Evolutionary conservation across 2,113 vertebrate species (phyloP).

Genomic region (Chunga burmeisteri): DNA sequence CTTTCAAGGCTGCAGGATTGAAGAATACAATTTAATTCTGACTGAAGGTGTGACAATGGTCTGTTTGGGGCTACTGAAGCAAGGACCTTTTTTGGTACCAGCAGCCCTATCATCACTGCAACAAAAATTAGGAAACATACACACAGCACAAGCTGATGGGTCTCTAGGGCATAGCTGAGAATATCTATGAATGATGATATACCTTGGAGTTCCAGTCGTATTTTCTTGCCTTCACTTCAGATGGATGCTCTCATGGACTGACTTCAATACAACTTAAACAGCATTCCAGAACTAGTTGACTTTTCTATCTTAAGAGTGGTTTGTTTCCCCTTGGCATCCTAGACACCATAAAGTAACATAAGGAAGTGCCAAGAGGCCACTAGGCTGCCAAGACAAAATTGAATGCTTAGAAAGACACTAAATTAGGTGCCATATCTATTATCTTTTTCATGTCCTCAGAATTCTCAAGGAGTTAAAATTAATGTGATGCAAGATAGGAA

Average conservation of each 20-base stretch:
- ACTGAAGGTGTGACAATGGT: not conserved
- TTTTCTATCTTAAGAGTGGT: not conserved
- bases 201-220: not conserved
- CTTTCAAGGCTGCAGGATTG: not conserved
- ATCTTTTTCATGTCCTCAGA: not conserved
- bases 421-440: not conserved
- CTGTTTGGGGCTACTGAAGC: not conserved
- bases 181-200: not conserved
- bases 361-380: not conserved
- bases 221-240: not conserved
- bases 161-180: not conserved
- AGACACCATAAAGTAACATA: not conserved
- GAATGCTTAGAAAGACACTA: not conserved
- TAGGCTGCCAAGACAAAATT: not conserved
- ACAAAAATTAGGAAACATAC: not conserved
- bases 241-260: not conserved
- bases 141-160: not conserved
- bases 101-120: not conserved
- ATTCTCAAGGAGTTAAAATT: not conserved
- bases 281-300: not conserved
- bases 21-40: not conserved
- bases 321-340: not conserved
- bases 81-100: not conserved
- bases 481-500: not conserved
- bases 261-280: not conserved